These are phyloP conservation scores for Enoplosus armatus DNA, from an alignment of 2,797 vertebrate genomes.

Conservation along the genomic window DNA sequence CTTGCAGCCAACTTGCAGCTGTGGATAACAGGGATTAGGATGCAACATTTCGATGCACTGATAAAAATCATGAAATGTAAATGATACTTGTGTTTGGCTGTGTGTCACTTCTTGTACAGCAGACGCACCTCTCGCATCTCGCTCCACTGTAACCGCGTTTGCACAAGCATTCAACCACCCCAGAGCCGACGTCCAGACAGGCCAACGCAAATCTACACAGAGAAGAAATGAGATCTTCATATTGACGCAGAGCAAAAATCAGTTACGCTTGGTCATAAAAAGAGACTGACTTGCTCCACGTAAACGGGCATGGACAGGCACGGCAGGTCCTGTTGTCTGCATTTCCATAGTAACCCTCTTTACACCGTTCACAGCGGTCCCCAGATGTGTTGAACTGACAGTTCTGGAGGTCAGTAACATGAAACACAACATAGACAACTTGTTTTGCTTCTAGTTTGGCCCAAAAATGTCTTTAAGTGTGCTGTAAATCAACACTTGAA, in stretches of 20 bases:
- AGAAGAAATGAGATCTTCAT: background rate
- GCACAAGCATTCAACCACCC: slow-evolving; percentile 70
- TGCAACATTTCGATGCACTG: background rate
- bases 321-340: slow-evolving; percentile 83
- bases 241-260: background rate
- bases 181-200: slow-evolving; percentile 61
- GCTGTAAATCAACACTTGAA: background rate
- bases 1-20: background rate
- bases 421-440: slow-evolving; percentile 14
- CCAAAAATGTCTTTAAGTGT: slow-evolving; percentile 6
- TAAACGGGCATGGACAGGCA: slow-evolving; percentile 88
- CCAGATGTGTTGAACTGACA: slow-evolving; percentile 88
- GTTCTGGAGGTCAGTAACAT: slow-evolving; percentile 78
- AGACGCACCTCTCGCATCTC: slow-evolving; percentile 77
- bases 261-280: background rate
- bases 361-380: slow-evolving; percentile 88
- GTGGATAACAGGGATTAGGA: accelerated
- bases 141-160: slow-evolving; percentile 70
- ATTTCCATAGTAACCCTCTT: slow-evolving; percentile 88
- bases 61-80: background rate
- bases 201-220: slow-evolving; percentile 69
- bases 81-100: background rate
- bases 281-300: slow-evolving; percentile 85
- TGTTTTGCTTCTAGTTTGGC: background rate
- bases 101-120: background rate